These are phyloP conservation scores for Elysia chlorotica DNA, from an alignment of 1,140 invertebrate species.

Conservation along the genomic window DNA sequence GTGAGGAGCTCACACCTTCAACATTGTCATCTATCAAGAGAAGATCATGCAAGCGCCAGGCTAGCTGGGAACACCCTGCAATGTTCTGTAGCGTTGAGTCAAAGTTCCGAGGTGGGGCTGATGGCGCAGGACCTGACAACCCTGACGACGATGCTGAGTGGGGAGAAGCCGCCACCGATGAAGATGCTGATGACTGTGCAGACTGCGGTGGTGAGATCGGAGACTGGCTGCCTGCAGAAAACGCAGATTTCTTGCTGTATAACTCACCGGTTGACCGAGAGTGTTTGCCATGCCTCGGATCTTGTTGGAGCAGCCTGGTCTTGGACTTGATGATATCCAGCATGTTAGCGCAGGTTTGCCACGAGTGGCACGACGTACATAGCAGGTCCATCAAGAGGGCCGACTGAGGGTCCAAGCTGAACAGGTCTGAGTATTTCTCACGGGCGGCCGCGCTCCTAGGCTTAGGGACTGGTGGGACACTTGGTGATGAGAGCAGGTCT, in stretches of 20 bases:
- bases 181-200: neutral
- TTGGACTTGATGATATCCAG: conserved; percentile 42
- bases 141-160: too few relatives aligned
- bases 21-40: too few relatives aligned
- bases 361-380: conserved; percentile 41
- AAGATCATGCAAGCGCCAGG: conserved; percentile 2
- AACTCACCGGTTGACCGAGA: too few relatives aligned
- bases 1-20: neutral
- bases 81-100: neutral
- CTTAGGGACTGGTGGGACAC: conserved; percentile 34
- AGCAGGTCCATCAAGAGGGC: conserved; percentile 52
- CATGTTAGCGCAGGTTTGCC: conserved; percentile 50
- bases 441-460: conserved; percentile 24
- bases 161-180: neutral
- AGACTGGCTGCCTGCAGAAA: neutral
- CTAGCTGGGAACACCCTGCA: neutral
- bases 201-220: neutral
- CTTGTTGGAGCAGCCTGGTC: conserved; percentile 6
- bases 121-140: too few relatives aligned
- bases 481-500: conserved; percentile 44
- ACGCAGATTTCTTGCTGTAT: too few relatives aligned
- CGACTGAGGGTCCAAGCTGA: conserved; percentile 35
- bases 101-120: neutral
- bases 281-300: too few relatives aligned
- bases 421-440: conserved; percentile 31